Percentiles rank a stretch among this genome's conserved stretches.
These are phyloP conservation scores for Phodopus roborovskii DNA, from an alignment of 2,113 vertebrate genomes.

Conservation along the genomic window DNA sequence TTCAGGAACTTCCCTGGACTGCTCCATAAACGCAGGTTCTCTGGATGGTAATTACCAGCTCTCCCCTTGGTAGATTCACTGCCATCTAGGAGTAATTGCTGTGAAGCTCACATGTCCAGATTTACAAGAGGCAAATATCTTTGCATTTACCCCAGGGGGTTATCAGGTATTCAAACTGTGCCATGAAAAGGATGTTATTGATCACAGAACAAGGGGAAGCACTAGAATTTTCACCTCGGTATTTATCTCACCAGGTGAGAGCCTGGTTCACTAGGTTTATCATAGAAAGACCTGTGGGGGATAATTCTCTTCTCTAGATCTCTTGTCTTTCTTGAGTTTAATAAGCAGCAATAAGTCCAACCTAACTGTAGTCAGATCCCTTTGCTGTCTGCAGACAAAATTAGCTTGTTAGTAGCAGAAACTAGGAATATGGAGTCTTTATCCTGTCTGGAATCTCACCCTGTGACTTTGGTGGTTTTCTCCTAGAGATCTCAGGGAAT, in stretches of 20 bases:
- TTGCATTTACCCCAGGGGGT: slow-evolving; percentile 56
- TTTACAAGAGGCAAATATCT: slow-evolving; percentile 68
- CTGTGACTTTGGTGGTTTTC: slow-evolving; percentile 52
- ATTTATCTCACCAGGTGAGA: slow-evolving; percentile 60
- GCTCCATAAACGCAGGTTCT: not conserved
- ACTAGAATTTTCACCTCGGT: slow-evolving; percentile 61
- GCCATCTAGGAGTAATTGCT: slow-evolving; percentile 61
- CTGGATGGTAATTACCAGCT: slow-evolving; percentile 55
- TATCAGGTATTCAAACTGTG: slow-evolving; percentile 60
- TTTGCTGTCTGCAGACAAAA: not conserved
- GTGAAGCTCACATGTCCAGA: slow-evolving; percentile 29
- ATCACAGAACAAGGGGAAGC: slow-evolving; percentile 37
- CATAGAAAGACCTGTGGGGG: not conserved
- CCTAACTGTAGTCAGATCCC: not conserved
- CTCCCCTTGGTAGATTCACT: slow-evolving; percentile 32
- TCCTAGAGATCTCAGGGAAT: slow-evolving; percentile 96
- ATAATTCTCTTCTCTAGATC: slow-evolving; percentile 7
- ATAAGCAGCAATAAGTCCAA: not conserved
- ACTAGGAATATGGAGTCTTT: not conserved
- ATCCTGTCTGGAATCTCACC: not conserved
- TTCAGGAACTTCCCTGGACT: not conserved
- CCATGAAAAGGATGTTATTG: slow-evolving; percentile 23
- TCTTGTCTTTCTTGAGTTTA: slow-evolving; percentile 42
- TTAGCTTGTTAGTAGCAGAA: not conserved
- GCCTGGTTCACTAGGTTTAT: not conserved